phyloP scores from a whole-genome alignment of 2,113 vertebrate genomes.

The Nanger granti region DNA sequence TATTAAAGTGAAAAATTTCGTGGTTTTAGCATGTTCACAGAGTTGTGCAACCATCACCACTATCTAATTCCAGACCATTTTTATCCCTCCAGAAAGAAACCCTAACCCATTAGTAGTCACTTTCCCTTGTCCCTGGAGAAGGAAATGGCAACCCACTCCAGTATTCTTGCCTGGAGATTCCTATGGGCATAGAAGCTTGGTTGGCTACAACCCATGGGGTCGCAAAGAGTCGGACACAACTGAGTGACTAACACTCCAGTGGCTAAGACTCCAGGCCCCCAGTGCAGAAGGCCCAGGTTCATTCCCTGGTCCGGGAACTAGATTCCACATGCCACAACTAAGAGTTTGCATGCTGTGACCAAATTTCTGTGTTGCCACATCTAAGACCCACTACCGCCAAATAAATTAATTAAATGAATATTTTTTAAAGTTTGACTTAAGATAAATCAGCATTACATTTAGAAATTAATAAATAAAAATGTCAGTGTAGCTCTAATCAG shows the following conservation, averaged over 20 bases:
- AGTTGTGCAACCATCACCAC: neutral
- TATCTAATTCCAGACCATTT: neutral
- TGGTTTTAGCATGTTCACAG: neutral
- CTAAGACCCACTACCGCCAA: neutral
- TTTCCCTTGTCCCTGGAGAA: neutral
- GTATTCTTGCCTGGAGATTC: neutral
- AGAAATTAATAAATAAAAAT: neutral
- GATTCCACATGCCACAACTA: neutral
- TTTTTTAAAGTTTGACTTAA: neutral
- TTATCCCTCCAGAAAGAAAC: neutral
- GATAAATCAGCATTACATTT: neutral
- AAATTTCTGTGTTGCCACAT: neutral
- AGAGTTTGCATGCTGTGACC: neutral
- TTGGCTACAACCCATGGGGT: neutral
- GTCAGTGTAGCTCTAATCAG: neutral
- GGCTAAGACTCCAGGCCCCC: neutral
- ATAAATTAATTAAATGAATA: neutral
- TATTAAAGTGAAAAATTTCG: neutral
- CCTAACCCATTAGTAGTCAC: neutral
- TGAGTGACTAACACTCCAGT: neutral
- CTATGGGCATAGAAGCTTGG: neutral
- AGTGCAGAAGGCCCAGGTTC: neutral
- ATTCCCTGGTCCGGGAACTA: neutral
- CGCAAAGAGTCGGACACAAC: accelerated
- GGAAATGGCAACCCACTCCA: neutral